Base-by-base conservation (phyloP, 2,888 invertebrate genomes). In the Aelia acuminata region DNA sequence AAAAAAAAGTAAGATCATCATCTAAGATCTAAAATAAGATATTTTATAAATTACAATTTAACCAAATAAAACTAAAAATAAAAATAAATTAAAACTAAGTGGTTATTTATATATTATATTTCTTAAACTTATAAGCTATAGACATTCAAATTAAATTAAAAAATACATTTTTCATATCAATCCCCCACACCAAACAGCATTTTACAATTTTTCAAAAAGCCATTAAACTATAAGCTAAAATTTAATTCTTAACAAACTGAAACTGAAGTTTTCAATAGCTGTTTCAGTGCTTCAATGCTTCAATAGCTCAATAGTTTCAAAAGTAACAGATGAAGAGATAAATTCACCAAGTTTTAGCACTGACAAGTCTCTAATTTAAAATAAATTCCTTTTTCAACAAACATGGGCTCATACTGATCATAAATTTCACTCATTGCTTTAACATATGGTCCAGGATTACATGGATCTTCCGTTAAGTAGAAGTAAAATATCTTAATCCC, bases 281-380 rank as follows among this genome's bases (percentile, higher is more conserved):
- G 15, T n/a, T n/a, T n/a, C n/a, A n/a, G n/a, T n/a, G n/a, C n/a
- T n/a, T n/a, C n/a, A n/a, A n/a, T n/a, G n/a, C n/a, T n/a, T n/a
- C n/a, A n/a, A n/a, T n/a, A n/a, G n/a, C n/a, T n/a, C n/a, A n/a
- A n/a, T n/a, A n/a, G n/a, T n/a, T n/a, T n/a, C n/a, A n/a, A n/a
- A n/a, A 70, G 31, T 31, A 1, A 70, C 15, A 20, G 26, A 18
- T n/a, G 53, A 15, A 53, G 53, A 57, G 57, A 26, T 26, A 26
- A 31, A 18, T 35, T 3, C 18, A 20, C 3, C 22, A 43, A 43
- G 13, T 11, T 80, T 80, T 80, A 80, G 43, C n/a, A 80, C n/a
- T 80, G 80, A 80, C 80, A 80, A 43, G 80, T 80, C 31, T 11
- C 39, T 80, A 80, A 43, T n/a, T 80, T 80, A 80, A 80, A 47